Base-by-base conservation (phyloP, 2,797 vertebrate genomes). In the Parauchenoglanis ngamensis region DNA sequence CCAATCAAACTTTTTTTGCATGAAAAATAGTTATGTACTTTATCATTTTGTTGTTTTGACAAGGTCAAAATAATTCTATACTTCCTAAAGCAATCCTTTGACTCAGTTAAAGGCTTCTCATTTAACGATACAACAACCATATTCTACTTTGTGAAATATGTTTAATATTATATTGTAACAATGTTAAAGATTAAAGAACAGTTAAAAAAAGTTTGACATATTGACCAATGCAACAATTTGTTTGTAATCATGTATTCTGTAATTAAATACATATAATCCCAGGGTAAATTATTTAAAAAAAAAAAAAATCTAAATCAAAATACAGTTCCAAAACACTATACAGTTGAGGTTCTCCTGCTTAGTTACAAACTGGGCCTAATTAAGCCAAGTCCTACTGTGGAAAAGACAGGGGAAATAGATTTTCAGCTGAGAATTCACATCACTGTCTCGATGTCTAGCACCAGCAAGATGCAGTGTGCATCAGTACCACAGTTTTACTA, bases 181-280 rank as follows among this genome's bases (percentile, higher is more conserved):
- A n/a, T 4, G 54, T 46, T 46, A 54, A 59, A 63, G 25, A 63
- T 17, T 15, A 46, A 77, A 19, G 10, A 61, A 44, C 19, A 35
- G 25, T 57, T 78, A 31, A 40, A 80, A 80, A 0, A 13, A 23
- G 35, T 40, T 44, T 80, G n/a, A 21, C 61, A 52, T 61, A 59
- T 49, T 67, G 44, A 21, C n/a, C 13, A 65, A 61, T n/a, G 15
- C 21, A 75, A 63, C 6, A 25, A 7, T 81, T 6, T 44, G 7
- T 35, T 13, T 78, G 56, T 57, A 85, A 44, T 59, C 49, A 81
- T 79, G 70, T 87, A 61, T 85, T 89, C 87, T 87, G 65, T 89
- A 89, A 85, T 91, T 88, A 87, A 90, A 91, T 80, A 89, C 84
- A 90, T 85, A 61, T 44, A 89, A 90, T 84, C 68, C 17, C 54